Conservation (phyloP, 2,113 vertebrate species). For the Microtus pennsylvanicus region DNA sequence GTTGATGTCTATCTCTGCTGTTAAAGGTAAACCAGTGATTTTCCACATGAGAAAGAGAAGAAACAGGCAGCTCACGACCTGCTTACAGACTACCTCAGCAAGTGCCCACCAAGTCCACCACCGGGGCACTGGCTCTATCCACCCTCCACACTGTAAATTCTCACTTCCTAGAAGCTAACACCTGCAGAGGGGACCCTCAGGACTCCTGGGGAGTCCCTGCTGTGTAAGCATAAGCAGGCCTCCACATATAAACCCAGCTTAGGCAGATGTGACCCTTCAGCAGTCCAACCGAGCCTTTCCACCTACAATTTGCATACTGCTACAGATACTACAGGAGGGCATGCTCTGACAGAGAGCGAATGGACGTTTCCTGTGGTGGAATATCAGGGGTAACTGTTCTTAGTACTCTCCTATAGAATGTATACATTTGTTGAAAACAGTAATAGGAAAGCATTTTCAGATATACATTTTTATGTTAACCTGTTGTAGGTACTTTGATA, state of each 20-base stretch:
- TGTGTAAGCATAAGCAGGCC: not conserved
- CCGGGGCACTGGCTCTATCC: not conserved
- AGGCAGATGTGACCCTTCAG: not conserved
- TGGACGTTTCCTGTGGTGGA: not conserved
- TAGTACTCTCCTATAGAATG: not conserved
- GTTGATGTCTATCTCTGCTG: not conserved
- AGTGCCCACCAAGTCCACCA: not conserved
- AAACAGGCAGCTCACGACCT: not conserved
- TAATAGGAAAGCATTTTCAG: constrained; percentile 39
- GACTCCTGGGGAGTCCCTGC: constrained; percentile 10
- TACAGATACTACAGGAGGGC: not conserved
- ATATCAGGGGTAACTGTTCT: not conserved
- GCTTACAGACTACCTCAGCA: not conserved
- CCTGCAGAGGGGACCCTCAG: not conserved
- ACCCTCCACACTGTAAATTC: not conserved
- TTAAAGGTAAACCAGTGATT: not conserved
- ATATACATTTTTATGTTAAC: not conserved
- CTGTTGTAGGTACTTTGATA: not conserved
- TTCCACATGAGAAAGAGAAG: constrained; percentile 12
- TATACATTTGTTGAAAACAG: constrained; percentile 16
- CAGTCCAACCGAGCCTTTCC: not conserved
- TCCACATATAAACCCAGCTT: not conserved
- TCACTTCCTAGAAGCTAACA: not conserved
- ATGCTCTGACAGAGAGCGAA: not conserved
- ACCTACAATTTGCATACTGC: not conserved